Evolutionary conservation across 2,888 invertebrate genomes (phyloP).

Genomic region (Phortica magna): DNA sequence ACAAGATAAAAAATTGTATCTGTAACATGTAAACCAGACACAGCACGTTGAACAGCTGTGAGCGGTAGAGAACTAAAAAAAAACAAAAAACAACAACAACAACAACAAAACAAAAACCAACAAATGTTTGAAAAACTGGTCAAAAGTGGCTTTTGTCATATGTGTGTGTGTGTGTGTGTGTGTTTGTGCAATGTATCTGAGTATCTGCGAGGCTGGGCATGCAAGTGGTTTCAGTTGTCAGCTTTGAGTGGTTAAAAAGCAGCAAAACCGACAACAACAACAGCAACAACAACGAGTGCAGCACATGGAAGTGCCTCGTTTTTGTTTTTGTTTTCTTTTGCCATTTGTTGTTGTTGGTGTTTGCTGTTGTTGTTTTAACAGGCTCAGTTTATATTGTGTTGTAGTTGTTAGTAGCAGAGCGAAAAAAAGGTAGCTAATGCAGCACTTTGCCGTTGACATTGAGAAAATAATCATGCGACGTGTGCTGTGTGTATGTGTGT

Average conservation of each 20-base stretch:
- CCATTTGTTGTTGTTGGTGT: slow-evolving; percentile 36
- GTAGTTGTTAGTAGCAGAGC: slow-evolving; percentile 53
- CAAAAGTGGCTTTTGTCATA: slow-evolving; percentile 31
- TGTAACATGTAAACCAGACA: slow-evolving; percentile 19
- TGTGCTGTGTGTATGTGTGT: background rate
- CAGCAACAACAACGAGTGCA: slow-evolving; percentile 32
- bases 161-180: slow-evolving; percentile 14
- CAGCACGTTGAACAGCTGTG: slow-evolving; percentile 26
- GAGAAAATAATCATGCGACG: slow-evolving; percentile 35
- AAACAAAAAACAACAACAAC: background rate
- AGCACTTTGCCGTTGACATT: slow-evolving; percentile 36
- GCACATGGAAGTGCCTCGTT: slow-evolving; percentile 50
- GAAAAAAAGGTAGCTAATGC: slow-evolving; percentile 34
- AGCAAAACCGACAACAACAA: slow-evolving; percentile 22
- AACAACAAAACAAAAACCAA: slow-evolving; percentile 4
- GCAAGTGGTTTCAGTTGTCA: slow-evolving; percentile 32
- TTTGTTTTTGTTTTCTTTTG: background rate
- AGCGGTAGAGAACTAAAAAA: slow-evolving; percentile 1
- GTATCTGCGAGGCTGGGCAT: slow-evolving; percentile 11
- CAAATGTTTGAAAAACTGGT: slow-evolving; percentile 25
- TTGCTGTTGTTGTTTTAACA: slow-evolving; percentile 37
- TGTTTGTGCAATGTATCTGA: slow-evolving; percentile 1
- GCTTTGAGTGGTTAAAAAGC: slow-evolving; percentile 29
- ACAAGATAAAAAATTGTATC: background rate
- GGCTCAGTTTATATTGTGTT: slow-evolving; percentile 3